Conservation (phyloP, 2,888 invertebrate genomes). For the Crematogaster levior region DNA sequence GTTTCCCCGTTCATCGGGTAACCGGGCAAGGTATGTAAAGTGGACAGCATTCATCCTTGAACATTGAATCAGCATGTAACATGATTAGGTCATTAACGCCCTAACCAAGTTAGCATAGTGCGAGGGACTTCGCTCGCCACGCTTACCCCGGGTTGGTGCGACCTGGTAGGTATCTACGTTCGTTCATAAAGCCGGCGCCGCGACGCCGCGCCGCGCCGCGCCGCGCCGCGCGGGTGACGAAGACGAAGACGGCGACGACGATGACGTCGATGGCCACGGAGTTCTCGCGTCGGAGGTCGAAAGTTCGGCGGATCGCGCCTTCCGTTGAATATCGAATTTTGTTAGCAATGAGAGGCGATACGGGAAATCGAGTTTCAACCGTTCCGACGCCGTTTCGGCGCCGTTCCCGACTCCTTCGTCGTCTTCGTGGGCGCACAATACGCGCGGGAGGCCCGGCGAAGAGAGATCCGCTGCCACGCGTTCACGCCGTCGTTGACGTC, state of each 20-base stretch:
- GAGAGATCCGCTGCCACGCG: background rate
- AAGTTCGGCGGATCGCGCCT: slow-evolving; percentile 45
- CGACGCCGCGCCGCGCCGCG: slow-evolving; percentile 25
- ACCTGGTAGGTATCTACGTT: slow-evolving; percentile 68
- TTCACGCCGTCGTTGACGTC: background rate
- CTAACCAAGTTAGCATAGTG: slow-evolving; percentile 85
- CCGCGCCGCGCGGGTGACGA: slow-evolving; percentile 4
- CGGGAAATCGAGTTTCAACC: slow-evolving; percentile 43
- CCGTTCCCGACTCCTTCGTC: background rate
- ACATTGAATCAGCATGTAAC: slow-evolving; percentile 86
- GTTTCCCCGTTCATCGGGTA: slow-evolving; percentile 82
- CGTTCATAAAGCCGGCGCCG: slow-evolving; percentile 78
- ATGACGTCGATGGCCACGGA: background rate
- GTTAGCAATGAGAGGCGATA: slow-evolving; percentile 37
- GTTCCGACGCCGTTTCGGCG: background rate
- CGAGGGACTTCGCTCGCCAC: slow-evolving; percentile 83
- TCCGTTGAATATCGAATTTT: slow-evolving; percentile 54
- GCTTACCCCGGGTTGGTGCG: slow-evolving; percentile 79
- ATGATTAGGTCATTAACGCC: slow-evolving; percentile 85
- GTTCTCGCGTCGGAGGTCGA: slow-evolving; percentile 40
- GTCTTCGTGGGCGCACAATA: slow-evolving; percentile 20
- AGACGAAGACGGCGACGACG: background rate
- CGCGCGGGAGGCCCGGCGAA: background rate
- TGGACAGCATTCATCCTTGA: slow-evolving; percentile 85
- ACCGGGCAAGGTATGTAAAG: slow-evolving; percentile 84